A percentile compares a stretch with the other conserved stretches of the same genome.
Conservation (phyloP, 2,797 vertebrate species). For the Clamator glandarius region DNA sequence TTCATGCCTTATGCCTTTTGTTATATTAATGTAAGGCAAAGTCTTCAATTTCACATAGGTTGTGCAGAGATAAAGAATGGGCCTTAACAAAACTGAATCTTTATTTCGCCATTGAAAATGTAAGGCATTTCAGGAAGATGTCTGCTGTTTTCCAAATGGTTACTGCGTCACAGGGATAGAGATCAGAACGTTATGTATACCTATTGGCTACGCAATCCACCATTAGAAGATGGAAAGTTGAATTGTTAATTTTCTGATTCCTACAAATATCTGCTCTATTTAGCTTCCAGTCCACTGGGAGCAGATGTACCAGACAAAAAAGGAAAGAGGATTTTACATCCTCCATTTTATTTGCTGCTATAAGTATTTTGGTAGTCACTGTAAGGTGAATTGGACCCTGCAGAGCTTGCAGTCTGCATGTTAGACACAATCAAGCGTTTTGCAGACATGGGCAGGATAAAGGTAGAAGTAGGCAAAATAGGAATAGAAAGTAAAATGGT, state of each 20-base stretch:
- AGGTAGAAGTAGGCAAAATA: not conserved
- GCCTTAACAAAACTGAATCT: not conserved
- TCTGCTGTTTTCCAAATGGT: not conserved
- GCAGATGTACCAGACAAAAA: not conserved
- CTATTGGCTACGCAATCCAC: not conserved
- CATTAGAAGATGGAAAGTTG: not conserved
- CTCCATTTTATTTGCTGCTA: not conserved
- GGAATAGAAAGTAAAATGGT: not conserved
- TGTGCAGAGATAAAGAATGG: not conserved
- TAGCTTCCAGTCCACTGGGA: constrained; percentile 11
- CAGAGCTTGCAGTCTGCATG: not conserved
- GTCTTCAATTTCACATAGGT: not conserved
- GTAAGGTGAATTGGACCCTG: not conserved
- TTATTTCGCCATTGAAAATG: not conserved
- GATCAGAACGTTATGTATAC: not conserved
- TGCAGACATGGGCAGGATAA: not conserved
- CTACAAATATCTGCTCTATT: constrained; percentile 29
- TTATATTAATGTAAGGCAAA: not conserved
- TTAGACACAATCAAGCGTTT: not conserved
- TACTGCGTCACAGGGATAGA: not conserved
- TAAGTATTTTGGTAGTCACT: constrained; percentile 2
- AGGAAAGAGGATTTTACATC: constrained; percentile 26
- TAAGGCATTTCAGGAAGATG: not conserved
- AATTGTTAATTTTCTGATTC: constrained; percentile 14
- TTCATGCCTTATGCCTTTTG: not conserved